Evolutionary conservation across 2,888 invertebrate genomes (phyloP).

Genomic region (Epinotia ramella): DNA sequence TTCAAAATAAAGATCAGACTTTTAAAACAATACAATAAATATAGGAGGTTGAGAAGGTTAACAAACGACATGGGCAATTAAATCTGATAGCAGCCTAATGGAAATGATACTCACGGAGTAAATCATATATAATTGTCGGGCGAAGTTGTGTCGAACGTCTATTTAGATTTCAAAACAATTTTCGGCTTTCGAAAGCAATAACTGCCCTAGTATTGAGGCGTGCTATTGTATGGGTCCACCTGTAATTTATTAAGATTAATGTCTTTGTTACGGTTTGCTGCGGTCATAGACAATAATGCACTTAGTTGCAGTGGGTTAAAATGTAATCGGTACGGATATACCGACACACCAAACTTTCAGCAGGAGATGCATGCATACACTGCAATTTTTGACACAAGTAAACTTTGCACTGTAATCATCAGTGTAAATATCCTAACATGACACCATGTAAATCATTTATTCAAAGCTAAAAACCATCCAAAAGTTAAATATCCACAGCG

Average conservation of each 20-base stretch:
- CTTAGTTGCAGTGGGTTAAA: not conserved
- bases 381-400: no score
- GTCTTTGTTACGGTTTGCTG: not conserved
- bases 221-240: not conserved
- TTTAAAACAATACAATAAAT: not conserved
- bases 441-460: no score
- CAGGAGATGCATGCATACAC: no score
- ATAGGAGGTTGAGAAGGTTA: slow-evolving; percentile 1
- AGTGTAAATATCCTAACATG: no score
- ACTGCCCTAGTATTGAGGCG: not conserved
- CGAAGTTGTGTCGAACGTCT: slow-evolving; percentile 3
- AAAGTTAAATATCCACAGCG: no score
- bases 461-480: no score
- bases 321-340: not conserved
- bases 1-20: not conserved
- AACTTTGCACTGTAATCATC: no score
- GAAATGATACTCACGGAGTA: slow-evolving; percentile 25
- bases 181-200: slow-evolving; percentile 32
- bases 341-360: not conserved
- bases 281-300: not conserved
- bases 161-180: slow-evolving; percentile 25
- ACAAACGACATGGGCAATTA: slow-evolving; percentile 26
- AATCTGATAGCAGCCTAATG: slow-evolving; percentile 33
- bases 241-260: slow-evolving; percentile 1
- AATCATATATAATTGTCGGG: slow-evolving; percentile 24